phyloP scores from a whole-genome alignment of 2,113 vertebrate genomes.

The Cyanistes caeruleus region DNA sequence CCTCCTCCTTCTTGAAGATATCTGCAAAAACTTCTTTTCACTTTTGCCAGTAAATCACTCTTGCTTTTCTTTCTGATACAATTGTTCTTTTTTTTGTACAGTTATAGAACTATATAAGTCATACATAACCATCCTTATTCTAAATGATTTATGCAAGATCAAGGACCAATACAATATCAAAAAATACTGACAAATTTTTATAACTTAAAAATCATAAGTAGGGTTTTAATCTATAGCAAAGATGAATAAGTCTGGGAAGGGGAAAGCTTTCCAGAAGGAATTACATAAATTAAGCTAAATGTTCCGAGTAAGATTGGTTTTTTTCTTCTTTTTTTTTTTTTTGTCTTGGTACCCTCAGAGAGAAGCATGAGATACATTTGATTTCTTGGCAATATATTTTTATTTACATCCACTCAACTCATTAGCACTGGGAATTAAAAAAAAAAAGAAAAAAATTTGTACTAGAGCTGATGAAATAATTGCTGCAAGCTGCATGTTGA shows the following conservation, averaged over 20 bases:
- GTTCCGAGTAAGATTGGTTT: not conserved
- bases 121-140: not conserved
- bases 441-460: not conserved
- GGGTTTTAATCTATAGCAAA: not conserved
- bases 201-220: not conserved
- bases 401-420: not conserved
- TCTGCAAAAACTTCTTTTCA: not conserved
- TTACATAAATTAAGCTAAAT: not conserved
- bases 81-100: not conserved
- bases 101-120: not conserved
- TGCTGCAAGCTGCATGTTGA: conserved; percentile 16
- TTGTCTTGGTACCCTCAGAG: not conserved
- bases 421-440: not conserved
- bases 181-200: not conserved
- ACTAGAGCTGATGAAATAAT: conserved; percentile 24
- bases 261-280: not conserved
- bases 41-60: not conserved
- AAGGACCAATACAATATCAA: not conserved
- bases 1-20: not conserved
- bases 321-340: not conserved
- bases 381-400: conserved; percentile 1
- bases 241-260: not conserved
- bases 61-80: not conserved
- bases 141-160: not conserved
- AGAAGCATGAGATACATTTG: not conserved